phyloP scores from a whole-genome alignment of 2,113 vertebrate genomes.

The Microtus montanus region DNA sequence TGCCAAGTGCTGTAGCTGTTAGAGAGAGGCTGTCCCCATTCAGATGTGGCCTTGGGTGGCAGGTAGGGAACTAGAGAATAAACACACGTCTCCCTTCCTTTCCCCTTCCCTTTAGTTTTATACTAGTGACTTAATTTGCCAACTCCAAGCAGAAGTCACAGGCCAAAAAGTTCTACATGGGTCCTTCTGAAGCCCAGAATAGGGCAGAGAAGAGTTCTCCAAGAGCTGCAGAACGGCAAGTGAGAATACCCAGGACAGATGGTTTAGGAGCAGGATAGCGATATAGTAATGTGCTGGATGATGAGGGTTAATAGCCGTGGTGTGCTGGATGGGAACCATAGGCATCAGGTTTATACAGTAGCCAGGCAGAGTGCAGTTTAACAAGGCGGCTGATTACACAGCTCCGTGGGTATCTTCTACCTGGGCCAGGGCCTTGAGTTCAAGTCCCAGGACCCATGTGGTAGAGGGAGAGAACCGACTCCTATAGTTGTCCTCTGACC shows the following conservation, averaged over 20 bases:
- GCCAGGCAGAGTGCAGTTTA: neutral
- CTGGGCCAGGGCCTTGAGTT: neutral
- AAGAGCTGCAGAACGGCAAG: neutral
- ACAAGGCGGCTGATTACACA: neutral
- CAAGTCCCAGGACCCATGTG: neutral
- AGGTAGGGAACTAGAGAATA: neutral
- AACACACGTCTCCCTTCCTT: neutral
- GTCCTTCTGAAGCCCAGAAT: neutral
- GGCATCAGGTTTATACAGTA: neutral
- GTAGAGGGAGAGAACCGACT: neutral
- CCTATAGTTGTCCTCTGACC: neutral
- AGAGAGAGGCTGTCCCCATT: neutral
- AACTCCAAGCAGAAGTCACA: neutral
- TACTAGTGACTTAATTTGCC: neutral
- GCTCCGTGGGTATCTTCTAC: too few species aligned
- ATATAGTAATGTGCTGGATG: neutral
- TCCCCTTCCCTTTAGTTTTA: neutral
- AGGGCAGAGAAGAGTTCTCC: neutral
- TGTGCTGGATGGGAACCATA: neutral
- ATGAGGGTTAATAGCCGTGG: neutral
- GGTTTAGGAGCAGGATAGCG: neutral
- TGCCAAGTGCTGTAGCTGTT: neutral
- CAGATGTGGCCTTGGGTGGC: neutral
- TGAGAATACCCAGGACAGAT: too few species aligned
- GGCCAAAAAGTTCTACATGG: neutral